Conservation (phyloP, 2,797 vertebrate genomes). For the Limnodromus scolopaceus region DNA sequence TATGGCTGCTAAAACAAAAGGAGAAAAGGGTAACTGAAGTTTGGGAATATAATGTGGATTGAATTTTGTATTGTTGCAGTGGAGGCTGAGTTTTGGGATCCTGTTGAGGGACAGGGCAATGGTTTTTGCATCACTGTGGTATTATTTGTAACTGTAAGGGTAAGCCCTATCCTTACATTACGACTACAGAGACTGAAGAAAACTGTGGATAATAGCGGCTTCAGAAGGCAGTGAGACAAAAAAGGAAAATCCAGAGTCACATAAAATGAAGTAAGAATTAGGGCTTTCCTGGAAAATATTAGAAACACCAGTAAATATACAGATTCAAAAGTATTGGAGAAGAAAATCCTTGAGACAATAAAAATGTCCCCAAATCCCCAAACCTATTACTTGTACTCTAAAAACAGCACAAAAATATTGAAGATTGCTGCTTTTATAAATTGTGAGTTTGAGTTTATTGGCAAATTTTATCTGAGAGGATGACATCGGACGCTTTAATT, state of each 20-base stretch:
- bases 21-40: neutral
- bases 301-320: neutral
- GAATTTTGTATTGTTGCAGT: neutral
- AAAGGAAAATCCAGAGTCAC: neutral
- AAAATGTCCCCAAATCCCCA: neutral
- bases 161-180: neutral
- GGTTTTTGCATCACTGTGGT: neutral
- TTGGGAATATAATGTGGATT: neutral
- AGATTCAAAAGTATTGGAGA: neutral
- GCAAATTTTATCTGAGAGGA: neutral
- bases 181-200: neutral
- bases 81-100: neutral
- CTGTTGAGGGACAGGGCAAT: neutral
- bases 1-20: neutral
- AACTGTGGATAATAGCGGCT: accelerated
- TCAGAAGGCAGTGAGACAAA: neutral
- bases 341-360: neutral
- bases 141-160: neutral
- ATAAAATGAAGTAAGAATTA: neutral
- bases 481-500: neutral
- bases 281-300: neutral
- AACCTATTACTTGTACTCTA: neutral
- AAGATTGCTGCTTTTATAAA: neutral
- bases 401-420: neutral
- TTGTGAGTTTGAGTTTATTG: neutral